Evolutionary conservation across 2,113 vertebrate species (phyloP), one percentile per base, ranked within the genome.

Genomic region (Oncorhynchus kisutch): DNA sequence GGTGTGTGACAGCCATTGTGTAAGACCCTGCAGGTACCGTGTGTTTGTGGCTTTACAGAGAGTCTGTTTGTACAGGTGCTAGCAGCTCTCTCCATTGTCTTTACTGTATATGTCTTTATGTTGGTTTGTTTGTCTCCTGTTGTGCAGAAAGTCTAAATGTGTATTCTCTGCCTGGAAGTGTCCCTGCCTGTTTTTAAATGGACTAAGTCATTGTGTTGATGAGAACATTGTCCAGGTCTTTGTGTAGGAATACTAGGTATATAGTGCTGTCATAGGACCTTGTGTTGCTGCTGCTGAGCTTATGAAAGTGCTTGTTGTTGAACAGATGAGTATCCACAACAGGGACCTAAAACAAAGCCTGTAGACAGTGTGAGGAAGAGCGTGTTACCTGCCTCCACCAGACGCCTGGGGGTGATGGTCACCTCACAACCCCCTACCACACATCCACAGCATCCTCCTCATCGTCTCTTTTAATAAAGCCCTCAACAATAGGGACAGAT

Each of bases 1-100:
- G 74, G 77, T 79, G 85, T 89, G 83, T 80, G 80, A 77, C 45
- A 18, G 73, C 67, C 72, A 16, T 67, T 81, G 82, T 86, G 81
- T 85, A 80, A 72, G 14, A 72, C 39, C 39, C 9, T 45, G 39
- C 39, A 45, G 39, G 39, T 11, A 45, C 39, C 2, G 2, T 45
- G 39, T 45, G 39, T 11, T 45, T 45, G 69, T 71, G 59, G 70
- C 49, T 71, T 82, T 81, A 16, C 8, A 20, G 60, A 81, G 57
- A 45, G 48, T 77, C 51, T 84, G 78, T 90, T 91, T 90, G 79
- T 72, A 72, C 83, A 91, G 89, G 83, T 88, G 88, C 81, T 45
- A 80, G 73, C 16, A 29, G 64, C 29, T 22, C 71, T 74, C 80
- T 78, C 8, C 75, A 65, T 87, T 89, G 78, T 87, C 59, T 54